Evolutionary conservation across 1,140 invertebrate genomes (phyloP).

Genomic region (Drosophila orosa): DNA sequence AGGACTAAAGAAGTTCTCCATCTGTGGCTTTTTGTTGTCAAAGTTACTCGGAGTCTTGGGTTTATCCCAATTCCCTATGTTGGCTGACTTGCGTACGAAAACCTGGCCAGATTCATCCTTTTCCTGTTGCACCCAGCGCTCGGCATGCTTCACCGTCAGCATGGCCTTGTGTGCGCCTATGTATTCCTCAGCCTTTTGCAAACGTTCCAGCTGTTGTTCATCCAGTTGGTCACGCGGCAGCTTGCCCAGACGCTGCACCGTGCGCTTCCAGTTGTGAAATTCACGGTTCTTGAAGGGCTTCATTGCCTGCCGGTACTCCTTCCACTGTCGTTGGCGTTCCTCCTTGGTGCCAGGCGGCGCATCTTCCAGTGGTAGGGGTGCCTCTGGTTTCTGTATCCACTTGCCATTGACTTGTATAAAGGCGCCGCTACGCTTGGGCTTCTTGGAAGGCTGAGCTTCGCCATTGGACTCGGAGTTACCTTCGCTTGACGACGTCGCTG

Average conservation of each 20-base stretch:
- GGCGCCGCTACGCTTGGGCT: constrained; percentile 52
- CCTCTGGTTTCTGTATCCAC: constrained; percentile 70
- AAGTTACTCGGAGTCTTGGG: constrained; percentile 4
- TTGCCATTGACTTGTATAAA: constrained; percentile 65
- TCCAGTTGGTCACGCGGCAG: constrained; percentile 61
- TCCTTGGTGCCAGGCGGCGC: constrained; percentile 65
- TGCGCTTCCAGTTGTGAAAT: constrained; percentile 73
- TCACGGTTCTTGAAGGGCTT: constrained; percentile 81
- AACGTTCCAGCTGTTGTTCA: constrained; percentile 59
- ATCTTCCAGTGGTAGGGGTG: constrained; percentile 61
- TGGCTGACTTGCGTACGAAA: constrained; percentile 47
- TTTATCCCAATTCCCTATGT: constrained; percentile 40
- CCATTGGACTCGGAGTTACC: constrained; percentile 4
- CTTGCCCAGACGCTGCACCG: constrained; percentile 75
- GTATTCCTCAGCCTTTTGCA: constrained; percentile 68
- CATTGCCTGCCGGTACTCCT: constrained; percentile 75
- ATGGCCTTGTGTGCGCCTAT: constrained; percentile 75
- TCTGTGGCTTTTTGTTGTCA: constrained; percentile 13
- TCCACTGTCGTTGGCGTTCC: constrained; percentile 71
- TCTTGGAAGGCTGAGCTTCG: constrained; percentile 42
- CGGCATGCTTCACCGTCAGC: constrained; percentile 71
- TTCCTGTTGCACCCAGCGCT: constrained; percentile 70
- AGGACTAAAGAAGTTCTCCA: constrained; percentile 43
- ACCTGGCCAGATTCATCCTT: constrained; percentile 41
- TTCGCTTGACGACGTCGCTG: constrained; percentile 12